Evolutionary conservation across 1,140 invertebrate genomes (phyloP), one percentile per base, ranked within the genome.

Genomic region (Zaprionus inermis): DNA sequence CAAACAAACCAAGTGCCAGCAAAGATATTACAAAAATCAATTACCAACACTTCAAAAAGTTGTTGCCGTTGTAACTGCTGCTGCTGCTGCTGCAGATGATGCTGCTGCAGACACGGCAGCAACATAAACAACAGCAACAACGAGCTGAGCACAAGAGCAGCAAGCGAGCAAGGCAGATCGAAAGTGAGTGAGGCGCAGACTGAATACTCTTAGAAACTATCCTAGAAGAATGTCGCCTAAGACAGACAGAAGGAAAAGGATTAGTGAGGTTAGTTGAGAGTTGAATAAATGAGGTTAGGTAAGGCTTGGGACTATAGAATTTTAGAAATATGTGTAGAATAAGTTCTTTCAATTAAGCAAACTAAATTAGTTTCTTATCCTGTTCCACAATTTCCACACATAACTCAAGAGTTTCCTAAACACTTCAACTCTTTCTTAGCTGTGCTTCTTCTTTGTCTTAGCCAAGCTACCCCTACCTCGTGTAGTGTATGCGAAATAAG

Each of bases 11-110:
- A 63, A 88, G 84, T 83, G 74, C 81, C 85, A 89, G 84, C 84
- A 55, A 81, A 89, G 85, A 89, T 89, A 89, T 89, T 89, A 89
- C 84, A 89, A 89, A 89, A 89, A 89, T 89, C 84, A 89, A 89
- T 89, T 89, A 89, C 84, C 84, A 89, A 89, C 84, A 89, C 84
- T 80, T 89, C 84, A 84, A 89, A 44, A 88, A 90, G 66, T 72
- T 81, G 79, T 67, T 78, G 73, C 56, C 71, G 63, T 64, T 59
- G 57, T 64, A 64, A 51, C 61, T 60, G 79, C 59, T 76, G 68
- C 54, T 60, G 79, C 59, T 76, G 68, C 54, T 24, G 51, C 22
- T 28, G n/a, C 28, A 24, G n/a, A 52, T 52, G 49, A 24, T 58
- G 57, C 36, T 55, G 46, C 58, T 66, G 54, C 69, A 73, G 64